Evolutionary conservation across 1,140 invertebrate genomes (phyloP), one percentile per base, ranked within the genome.

Genomic region (Teleogryllus occipitalis): DNA sequence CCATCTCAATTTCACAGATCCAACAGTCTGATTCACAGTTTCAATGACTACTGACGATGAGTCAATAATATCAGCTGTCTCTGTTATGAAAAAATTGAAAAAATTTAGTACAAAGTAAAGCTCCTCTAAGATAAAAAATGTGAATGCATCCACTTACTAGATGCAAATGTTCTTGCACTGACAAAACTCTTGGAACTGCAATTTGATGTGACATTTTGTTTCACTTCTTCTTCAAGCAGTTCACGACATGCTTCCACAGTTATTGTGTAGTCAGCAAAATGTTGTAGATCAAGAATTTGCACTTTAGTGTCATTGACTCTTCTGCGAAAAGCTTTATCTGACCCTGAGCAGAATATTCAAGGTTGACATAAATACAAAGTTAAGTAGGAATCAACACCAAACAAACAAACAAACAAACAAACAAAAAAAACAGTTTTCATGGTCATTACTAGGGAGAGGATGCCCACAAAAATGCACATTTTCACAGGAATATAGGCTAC

Each of bases 211-310:
- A 46, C 73, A 47, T 84, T 82, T 14, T 82, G 79, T 18, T 65
- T 18, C 0, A 81, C 82, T 74, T 87, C 86, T 76, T 88, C 85
- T 74, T 83, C 83, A 0, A 85, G 84, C 84, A 86, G 84, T 80
- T 91, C 88, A 12, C 94, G 88, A 81, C 94, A 96, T 6, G 93
- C 94, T 84, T 89, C 88, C 46, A 96, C 87, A 76, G 87, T 88
- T 49, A 96, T 90, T 48, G 89, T 90, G 84, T 95, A 95, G 46
- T 86, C 86, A 0, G 92, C 90, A 85, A 90, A 96, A 85, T 96
- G 94, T 18, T 89, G 89, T 80, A 96, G 85, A 21, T 91, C 88
- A 15, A 82, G 86, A 81, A 95, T 89, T 0, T 87, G 87, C 79
- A 90, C 88, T n/a, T 84, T 84, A 0, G 83, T 86, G 18, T 65